Percentiles rank a stretch among this genome's conserved stretches.
phyloP scores from a whole-genome alignment of 2,797 vertebrate genomes.

The Spondyliosoma cantharus region DNA sequence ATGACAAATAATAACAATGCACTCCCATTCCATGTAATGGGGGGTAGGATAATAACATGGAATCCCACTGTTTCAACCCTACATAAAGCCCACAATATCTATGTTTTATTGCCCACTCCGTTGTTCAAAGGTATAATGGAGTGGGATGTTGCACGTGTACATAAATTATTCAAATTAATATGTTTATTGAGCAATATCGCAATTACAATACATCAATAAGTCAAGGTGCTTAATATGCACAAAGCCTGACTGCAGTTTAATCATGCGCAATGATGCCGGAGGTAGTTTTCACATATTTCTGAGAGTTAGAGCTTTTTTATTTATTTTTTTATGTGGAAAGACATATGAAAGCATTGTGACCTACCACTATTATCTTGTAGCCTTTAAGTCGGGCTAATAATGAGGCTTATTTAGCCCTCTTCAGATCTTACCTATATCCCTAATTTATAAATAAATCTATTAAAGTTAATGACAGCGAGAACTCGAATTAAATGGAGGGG shows the following conservation, averaged over 20 bases:
- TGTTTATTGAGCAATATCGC: conserved; percentile 80
- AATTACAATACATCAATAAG: conserved; percentile 78
- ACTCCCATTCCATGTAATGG: conserved; percentile 91
- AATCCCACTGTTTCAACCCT: conserved; percentile 86
- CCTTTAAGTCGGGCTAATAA: conserved; percentile 39
- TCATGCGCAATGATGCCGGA: conserved; percentile 59
- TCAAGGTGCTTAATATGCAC: conserved; percentile 81
- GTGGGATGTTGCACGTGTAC: conserved; percentile 73
- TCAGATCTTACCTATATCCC: conserved; percentile 30
- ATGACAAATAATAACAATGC: conserved; percentile 96
- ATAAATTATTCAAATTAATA: conserved; percentile 86
- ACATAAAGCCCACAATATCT: conserved; percentile 85
- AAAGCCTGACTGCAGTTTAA: conserved; percentile 71
- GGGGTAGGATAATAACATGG: conserved; percentile 94
- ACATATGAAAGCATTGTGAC: neutral
- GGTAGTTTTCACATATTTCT: conserved; percentile 59
- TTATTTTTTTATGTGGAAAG: conserved; percentile 36
- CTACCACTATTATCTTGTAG: neutral
- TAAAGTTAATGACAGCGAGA: conserved; percentile 70
- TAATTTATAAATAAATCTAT: conserved; percentile 64
- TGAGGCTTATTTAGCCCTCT: conserved; percentile 21
- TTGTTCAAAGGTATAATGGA: conserved; percentile 84
- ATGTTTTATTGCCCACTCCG: conserved; percentile 82
- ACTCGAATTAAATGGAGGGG: conserved; percentile 67
- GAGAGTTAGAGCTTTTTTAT: conserved; percentile 25